Evolutionary conservation across 35 echinoderm and acorn worm genomes (phyloP), one percentile per base, ranked within the genome.

Genomic region (Chiridota heheva): DNA sequence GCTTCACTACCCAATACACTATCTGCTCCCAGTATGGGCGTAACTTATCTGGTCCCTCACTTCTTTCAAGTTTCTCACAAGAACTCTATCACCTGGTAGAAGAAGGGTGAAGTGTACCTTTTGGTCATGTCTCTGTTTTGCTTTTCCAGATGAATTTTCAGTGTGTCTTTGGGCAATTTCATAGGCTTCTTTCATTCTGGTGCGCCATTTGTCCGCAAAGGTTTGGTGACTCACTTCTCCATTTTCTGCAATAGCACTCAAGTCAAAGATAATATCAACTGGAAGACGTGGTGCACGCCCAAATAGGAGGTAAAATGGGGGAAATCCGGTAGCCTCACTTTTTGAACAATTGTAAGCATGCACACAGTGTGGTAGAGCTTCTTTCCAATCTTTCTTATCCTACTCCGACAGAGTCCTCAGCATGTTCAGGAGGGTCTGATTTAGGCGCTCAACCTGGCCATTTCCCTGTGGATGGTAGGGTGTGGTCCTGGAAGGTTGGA

Each of bases 171-270:
- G 27, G 2, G 76, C 89, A 42, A 86, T 40, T 1, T 63, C 41
- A 48, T 86, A 91, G 2, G 89, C 89, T 65, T 91, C 75, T 55
- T 51, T 16, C 89, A 91, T 91, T 10, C 60, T 72, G 1, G 5
- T 4, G 42, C 83, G 61, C 89, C 90, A 92, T 36, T 59, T 76
- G 2, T 76, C 42, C 16, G 40, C 77, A 57, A 82, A 92, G 1
- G 46, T 56, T 59, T 59, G 32, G 29, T 91, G 66, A 30, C 30
- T 30, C 13, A 31, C 57, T 16, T 41, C 70, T 20, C 22, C 37
- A 39, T 46, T 35, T 24, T 86, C 70, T 20, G 35, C 17, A 16
- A n/a, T 20, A 31, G 36, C 41, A 16, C 36, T 0, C 16, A 73
- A 10, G 33, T 32, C 65, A 35, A 73, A 72, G 6, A 47, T 22